These are phyloP conservation scores for Nomada lathburiana DNA, from an alignment of 2,888 invertebrate genomes.

Conservation along the genomic window DNA sequence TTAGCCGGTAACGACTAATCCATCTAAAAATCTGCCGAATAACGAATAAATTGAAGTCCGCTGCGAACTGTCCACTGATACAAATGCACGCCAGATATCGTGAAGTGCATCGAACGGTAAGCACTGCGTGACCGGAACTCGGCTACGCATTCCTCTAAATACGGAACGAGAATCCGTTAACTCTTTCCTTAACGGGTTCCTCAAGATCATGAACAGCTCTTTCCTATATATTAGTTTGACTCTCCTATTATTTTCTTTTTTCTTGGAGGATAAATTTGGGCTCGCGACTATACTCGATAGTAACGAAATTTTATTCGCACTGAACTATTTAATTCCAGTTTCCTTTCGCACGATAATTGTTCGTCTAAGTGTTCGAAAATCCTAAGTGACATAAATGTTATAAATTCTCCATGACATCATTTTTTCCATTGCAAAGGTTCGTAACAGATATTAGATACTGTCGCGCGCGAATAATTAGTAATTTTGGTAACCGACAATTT, in stretches of 20 bases:
- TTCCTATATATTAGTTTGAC: not conserved
- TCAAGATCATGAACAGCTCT: not conserved
- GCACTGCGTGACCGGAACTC: slow-evolving; percentile 73
- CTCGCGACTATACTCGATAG: not conserved
- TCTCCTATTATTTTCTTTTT: too few relatives aligned
- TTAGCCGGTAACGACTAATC: not conserved
- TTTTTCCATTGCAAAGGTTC: too few relatives aligned
- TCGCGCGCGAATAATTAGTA: too few relatives aligned
- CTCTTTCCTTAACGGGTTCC: not conserved
- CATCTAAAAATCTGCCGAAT: not conserved
- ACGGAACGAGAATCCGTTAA: slow-evolving; percentile 73
- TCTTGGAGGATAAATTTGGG: too few relatives aligned
- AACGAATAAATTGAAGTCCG: not conserved
- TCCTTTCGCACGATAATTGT: too few relatives aligned
- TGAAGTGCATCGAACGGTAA: slow-evolving; percentile 58
- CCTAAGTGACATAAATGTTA: too few relatives aligned
- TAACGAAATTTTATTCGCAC: not conserved
- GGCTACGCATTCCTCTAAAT: slow-evolving; percentile 72
- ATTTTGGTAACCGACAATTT: too few relatives aligned
- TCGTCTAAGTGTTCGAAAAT: too few relatives aligned
- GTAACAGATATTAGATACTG: too few relatives aligned
- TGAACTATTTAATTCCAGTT: not conserved
- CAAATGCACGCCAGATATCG: slow-evolving; percentile 8
- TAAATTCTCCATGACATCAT: too few relatives aligned
- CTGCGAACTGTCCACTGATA: not conserved